phyloP scores from a whole-genome alignment of 2,888 invertebrate species.

The Pecten maximus region DNA sequence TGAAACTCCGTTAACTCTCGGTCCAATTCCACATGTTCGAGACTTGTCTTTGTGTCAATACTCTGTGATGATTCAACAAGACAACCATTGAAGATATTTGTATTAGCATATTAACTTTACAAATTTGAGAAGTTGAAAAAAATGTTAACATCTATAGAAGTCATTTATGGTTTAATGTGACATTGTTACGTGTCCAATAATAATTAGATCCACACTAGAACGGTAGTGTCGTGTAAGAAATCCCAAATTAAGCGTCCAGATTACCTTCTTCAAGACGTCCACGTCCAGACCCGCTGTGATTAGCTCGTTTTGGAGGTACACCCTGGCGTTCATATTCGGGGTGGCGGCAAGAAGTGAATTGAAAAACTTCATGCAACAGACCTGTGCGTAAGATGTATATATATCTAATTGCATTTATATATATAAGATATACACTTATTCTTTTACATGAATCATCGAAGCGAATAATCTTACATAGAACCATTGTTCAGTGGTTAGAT shows the following conservation, averaged over 20 bases:
- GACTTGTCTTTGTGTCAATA: constrained; percentile 55
- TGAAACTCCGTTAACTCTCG: constrained; percentile 69
- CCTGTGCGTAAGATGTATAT: too few species aligned
- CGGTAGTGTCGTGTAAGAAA: neutral
- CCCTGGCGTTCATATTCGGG: constrained; percentile 84
- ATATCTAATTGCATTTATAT: too few species aligned
- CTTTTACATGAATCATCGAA: too few species aligned
- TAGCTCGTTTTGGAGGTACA: constrained; percentile 81
- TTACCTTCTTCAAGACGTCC: constrained; percentile 72
- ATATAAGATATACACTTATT: too few species aligned
- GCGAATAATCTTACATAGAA: too few species aligned
- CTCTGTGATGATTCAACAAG: neutral
- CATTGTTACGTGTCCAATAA: too few species aligned
- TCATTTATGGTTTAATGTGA: too few species aligned
- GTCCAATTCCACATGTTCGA: constrained; percentile 69
- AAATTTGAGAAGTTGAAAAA: too few species aligned
- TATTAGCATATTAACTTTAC: neutral
- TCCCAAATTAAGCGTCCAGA: neutral
- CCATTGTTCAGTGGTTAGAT: too few species aligned
- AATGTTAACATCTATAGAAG: too few species aligned
- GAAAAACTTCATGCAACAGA: constrained; percentile 92
- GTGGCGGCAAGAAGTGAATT: constrained; percentile 92
- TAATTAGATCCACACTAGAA: neutral
- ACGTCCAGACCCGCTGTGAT: constrained; percentile 81
- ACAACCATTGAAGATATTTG: too few species aligned